Evolutionary conservation across 2,113 vertebrate genomes (phyloP).

Genomic region (Aramus guarauna): DNA sequence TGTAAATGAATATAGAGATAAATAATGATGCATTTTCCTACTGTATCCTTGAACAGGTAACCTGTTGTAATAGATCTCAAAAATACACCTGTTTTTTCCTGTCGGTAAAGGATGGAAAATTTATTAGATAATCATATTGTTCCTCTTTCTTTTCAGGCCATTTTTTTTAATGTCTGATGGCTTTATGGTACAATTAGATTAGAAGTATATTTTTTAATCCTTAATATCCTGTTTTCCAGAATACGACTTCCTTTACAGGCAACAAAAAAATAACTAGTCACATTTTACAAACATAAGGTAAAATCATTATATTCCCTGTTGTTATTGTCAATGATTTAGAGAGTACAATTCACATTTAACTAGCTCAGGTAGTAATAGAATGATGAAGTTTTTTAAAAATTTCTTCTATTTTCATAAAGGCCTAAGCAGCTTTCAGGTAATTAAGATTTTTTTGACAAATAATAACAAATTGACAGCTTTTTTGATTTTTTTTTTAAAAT

Average conservation of each 20-base stretch:
- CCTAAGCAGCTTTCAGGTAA: not conserved
- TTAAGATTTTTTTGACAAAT: not conserved
- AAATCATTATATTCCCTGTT: slow-evolving; percentile 1
- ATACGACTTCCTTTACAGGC: not conserved
- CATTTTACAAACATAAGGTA: slow-evolving; percentile 34
- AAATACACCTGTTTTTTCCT: not conserved
- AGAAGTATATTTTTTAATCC: slow-evolving; percentile 16
- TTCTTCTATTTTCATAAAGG: not conserved
- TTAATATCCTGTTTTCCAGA: slow-evolving; percentile 55
- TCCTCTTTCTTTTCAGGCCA: not conserved
- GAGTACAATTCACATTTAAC: not conserved
- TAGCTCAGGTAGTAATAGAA: not conserved
- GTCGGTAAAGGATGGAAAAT: not conserved
- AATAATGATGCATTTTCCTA: not conserved
- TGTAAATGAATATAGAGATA: not conserved
- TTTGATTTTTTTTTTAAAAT: not conserved
- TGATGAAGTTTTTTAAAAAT: not conserved
- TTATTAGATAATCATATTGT: not conserved
- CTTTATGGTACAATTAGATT: not conserved
- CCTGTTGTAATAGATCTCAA: not conserved
- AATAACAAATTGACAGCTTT: not conserved
- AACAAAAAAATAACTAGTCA: slow-evolving; percentile 13
- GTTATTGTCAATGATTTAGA: not conserved
- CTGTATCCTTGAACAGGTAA: not conserved
- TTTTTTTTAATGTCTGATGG: not conserved